Conservation (phyloP, 2,113 vertebrate species). For the Cavia porcellus region DNA sequence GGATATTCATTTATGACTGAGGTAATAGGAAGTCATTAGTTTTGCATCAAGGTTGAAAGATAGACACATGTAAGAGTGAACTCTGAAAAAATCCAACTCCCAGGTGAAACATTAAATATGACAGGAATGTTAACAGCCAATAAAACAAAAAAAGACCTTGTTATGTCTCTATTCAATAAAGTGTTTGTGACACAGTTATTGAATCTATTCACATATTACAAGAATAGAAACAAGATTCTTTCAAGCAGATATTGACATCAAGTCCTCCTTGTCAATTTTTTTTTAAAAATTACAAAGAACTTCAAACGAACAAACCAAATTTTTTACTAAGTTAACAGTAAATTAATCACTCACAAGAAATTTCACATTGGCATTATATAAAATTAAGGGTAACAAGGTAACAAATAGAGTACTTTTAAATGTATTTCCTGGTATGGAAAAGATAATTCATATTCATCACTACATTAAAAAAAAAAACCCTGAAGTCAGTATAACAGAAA, state of each 20-base stretch:
- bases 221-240: constrained; percentile 65
- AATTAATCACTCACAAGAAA: constrained; percentile 14
- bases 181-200: constrained; percentile 79
- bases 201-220: constrained; percentile 59
- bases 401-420: not conserved
- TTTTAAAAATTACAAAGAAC: not conserved
- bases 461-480: not conserved
- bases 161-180: constrained; percentile 80
- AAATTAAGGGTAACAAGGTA: not conserved
- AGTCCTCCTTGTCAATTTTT: constrained; percentile 53
- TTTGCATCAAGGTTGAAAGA: constrained; percentile 84
- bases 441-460: not conserved
- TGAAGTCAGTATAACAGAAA: not conserved
- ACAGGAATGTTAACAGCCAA: constrained; percentile 76
- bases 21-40: constrained; percentile 80
- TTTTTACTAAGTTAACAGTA: constrained; percentile 1
- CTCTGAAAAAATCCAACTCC: constrained; percentile 79
- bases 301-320: not conserved
- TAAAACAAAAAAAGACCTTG: constrained; percentile 72
- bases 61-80: constrained; percentile 78
- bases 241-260: constrained; percentile 71
- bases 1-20: constrained; percentile 77
- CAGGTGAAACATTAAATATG: constrained; percentile 74
- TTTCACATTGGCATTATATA: not conserved
- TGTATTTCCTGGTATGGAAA: not conserved